Percentiles rank a stretch among this genome's conserved stretches.
Evolutionary conservation across 2,113 vertebrate species (phyloP).

Genomic region (Tragulus kanchil): DNA sequence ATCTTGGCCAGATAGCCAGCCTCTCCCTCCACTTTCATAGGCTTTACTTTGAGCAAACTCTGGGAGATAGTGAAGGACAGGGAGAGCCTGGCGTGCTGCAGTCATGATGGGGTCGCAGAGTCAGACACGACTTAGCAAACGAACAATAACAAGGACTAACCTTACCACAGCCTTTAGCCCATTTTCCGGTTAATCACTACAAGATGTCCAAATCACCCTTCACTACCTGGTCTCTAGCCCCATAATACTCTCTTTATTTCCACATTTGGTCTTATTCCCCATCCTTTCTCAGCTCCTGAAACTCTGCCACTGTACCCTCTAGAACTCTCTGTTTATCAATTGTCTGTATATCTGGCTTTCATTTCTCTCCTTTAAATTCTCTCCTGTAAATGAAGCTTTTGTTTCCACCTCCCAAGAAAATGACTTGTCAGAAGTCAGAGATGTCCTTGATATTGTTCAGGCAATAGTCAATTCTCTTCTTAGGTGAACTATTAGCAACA

Average conservation of each 20-base stretch:
- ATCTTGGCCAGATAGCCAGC: not conserved
- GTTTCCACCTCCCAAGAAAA: not conserved
- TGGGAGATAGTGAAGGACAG: too few relatives aligned
- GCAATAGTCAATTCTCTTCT: not conserved
- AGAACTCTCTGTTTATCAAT: not conserved
- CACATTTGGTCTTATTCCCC: not conserved
- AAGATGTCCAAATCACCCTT: not conserved
- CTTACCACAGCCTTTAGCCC: not conserved
- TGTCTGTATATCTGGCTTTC: not conserved
- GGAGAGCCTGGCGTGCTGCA: too few relatives aligned
- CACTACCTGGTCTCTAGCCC: not conserved
- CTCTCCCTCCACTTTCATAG: not conserved
- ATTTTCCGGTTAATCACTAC: not conserved
- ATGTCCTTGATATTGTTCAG: not conserved
- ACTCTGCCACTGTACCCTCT: not conserved
- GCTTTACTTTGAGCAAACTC: not conserved
- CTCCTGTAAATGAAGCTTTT: not conserved
- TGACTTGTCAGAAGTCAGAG: not conserved
- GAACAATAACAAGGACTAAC: not conserved
- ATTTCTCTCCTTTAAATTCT: conserved; percentile 8
- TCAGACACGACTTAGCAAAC: too few relatives aligned
- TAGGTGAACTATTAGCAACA: not conserved
- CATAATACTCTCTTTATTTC: not conserved
- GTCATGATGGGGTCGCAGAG: too few relatives aligned
- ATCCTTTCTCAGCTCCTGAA: not conserved